Percentiles rank a stretch among this genome's conserved stretches.
Conservation (phyloP, 92 coral and sea anemone genomes). For the Heliopora coerulea region DNA sequence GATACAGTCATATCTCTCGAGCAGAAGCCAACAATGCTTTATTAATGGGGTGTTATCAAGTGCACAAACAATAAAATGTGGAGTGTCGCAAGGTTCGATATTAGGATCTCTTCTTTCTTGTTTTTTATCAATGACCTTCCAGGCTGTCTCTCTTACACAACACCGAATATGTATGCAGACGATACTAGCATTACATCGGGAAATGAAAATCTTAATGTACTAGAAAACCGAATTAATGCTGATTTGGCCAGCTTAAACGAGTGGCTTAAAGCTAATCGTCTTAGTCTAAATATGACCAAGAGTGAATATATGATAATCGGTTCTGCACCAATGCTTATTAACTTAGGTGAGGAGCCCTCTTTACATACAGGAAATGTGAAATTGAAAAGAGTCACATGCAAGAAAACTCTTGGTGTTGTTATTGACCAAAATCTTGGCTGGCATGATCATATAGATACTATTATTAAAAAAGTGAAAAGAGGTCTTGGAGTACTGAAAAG, state of each 20-base stretch:
- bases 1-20: background rate
- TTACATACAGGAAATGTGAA: background rate
- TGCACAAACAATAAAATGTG: background rate
- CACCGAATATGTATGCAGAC: slow-evolving; percentile 9
- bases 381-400: slow-evolving; percentile 28
- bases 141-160: too few species aligned
- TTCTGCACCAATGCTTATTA: background rate
- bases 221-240: slow-evolving; percentile 18
- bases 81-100: background rate
- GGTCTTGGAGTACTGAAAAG: slow-evolving; percentile 15
- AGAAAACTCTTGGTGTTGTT: slow-evolving; percentile 38
- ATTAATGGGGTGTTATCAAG: background rate
- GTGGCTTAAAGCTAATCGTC: slow-evolving; percentile 9
- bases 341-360: background rate
- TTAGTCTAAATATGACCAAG: slow-evolving; percentile 1
- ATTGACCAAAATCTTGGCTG: slow-evolving; percentile 46
- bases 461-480: slow-evolving; percentile 29
- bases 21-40: background rate
- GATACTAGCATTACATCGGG: slow-evolving; percentile 6
- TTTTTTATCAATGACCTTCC: too few species aligned
- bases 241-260: background rate
- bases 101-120: slow-evolving; percentile 7
- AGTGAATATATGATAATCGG: slow-evolving; percentile 23
- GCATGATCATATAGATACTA: slow-evolving; percentile 21
- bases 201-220: background rate